A percentile compares a stretch with the other conserved stretches of the same genome.
Evolutionary conservation across 53 echinoderm and acorn worm species (phyloP).

Genomic region (Pentamera pediparva): DNA sequence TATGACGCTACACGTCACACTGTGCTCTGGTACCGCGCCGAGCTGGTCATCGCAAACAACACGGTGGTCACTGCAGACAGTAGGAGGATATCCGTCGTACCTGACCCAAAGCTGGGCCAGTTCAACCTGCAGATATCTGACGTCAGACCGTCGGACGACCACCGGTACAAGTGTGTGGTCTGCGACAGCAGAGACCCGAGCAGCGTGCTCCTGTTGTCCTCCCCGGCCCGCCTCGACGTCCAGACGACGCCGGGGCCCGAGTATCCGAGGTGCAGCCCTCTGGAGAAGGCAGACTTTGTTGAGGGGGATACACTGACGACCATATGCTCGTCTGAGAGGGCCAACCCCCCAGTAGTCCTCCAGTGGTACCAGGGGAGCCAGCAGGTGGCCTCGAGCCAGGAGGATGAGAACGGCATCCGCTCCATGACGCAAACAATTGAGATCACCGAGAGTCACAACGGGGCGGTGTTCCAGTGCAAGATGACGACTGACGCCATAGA

Average conservation of each 20-base stretch:
- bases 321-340: constrained; percentile 71
- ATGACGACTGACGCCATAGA: constrained; percentile 50
- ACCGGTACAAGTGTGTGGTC: constrained; percentile 56
- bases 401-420: constrained; percentile 52
- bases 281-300: constrained; percentile 47
- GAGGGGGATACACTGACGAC: constrained; percentile 63
- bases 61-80: constrained; percentile 21
- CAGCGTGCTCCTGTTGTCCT: constrained; percentile 31
- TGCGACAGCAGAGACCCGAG: neutral
- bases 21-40: constrained; percentile 63
- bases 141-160: constrained; percentile 60
- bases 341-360: constrained; percentile 75
- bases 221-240: constrained; percentile 52
- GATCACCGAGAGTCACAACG: constrained; percentile 41
- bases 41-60: constrained; percentile 42
- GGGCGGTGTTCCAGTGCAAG: constrained; percentile 73
- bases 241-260: constrained; percentile 57
- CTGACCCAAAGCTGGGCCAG: constrained; percentile 34
- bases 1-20: constrained; percentile 28
- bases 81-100: neutral
- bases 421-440: constrained; percentile 54
- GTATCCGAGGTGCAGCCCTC: constrained; percentile 63
- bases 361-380: constrained; percentile 51
- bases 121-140: constrained; percentile 67
- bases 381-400: constrained; percentile 17